Percentiles rank a stretch among this genome's conserved stretches.
These are phyloP conservation scores for Drosophila micromelanica DNA, from an alignment of 1,140 invertebrate genomes.

Conservation along the genomic window DNA sequence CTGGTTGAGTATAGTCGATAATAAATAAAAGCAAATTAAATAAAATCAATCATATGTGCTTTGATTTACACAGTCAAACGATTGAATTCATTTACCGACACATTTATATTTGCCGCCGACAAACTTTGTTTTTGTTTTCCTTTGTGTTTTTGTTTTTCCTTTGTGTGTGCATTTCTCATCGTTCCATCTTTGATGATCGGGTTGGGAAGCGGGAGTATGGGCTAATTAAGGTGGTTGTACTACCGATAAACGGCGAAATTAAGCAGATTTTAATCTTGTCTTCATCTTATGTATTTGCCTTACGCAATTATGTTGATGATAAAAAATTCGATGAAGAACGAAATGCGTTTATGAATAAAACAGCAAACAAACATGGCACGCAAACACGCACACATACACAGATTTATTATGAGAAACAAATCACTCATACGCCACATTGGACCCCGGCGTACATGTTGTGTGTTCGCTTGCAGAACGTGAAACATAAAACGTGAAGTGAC, in stretches of 20 bases:
- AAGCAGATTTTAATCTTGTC: slow-evolving; percentile 26
- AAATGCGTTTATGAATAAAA: slow-evolving; percentile 73
- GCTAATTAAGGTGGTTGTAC: neutral
- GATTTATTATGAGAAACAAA: slow-evolving; percentile 52
- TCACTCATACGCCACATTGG: slow-evolving; percentile 48
- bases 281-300: slow-evolving; percentile 26
- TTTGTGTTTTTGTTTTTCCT: slow-evolving; percentile 14
- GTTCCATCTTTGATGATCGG: neutral
- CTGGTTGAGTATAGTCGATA: no score
- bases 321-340: slow-evolving; percentile 48
- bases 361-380: slow-evolving; percentile 30
- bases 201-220: neutral
- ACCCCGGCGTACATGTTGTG: slow-evolving; percentile 16
- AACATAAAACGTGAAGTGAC: slow-evolving; percentile 49
- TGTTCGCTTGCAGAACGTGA: slow-evolving; percentile 3
- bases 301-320: slow-evolving; percentile 22
- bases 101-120: no score
- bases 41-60: slow-evolving; percentile 4
- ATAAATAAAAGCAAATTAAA: neutral
- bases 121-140: slow-evolving; percentile 17
- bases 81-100: slow-evolving; percentile 26
- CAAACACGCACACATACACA: slow-evolving; percentile 21
- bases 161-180: slow-evolving; percentile 15
- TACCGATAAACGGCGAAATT: slow-evolving; percentile 34
- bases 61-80: slow-evolving; percentile 17